Conservation (phyloP, 2,797 vertebrate species). For the Catostomus latipinnis region DNA sequence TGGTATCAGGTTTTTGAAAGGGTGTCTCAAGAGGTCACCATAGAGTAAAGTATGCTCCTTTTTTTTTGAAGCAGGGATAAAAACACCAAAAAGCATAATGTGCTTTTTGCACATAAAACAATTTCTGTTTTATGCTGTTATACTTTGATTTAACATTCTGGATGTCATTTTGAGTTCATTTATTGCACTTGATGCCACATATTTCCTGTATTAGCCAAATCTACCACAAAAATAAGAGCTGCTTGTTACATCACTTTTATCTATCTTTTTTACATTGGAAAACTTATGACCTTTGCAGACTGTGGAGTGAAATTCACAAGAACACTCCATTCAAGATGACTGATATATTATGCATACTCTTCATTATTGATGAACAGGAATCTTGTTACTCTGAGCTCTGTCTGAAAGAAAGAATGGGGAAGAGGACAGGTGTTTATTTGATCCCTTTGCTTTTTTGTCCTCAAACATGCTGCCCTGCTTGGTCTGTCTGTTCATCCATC, state of each 20-base stretch:
- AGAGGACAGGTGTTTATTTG: slow-evolving; percentile 53
- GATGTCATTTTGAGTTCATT: not conserved
- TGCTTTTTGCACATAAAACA: not conserved
- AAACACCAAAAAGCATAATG: not conserved
- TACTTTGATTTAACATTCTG: no score
- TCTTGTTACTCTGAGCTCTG: slow-evolving; percentile 77
- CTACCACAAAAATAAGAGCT: not conserved
- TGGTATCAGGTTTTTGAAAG: not conserved
- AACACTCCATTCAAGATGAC: slow-evolving; percentile 62
- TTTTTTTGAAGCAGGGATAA: not conserved
- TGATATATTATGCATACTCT: slow-evolving; percentile 79
- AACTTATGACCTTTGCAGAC: slow-evolving; percentile 72
- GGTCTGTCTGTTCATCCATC: not conserved
- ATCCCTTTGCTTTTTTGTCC: slow-evolving; percentile 48
- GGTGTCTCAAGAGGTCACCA: slow-evolving; percentile 20
- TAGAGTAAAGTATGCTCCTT: slow-evolving; percentile 15
- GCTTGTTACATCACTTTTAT: slow-evolving; percentile 2
- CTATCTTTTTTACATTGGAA: slow-evolving; percentile 15
- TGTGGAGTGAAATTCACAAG: slow-evolving; percentile 64
- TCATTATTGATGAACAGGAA: slow-evolving; percentile 80
- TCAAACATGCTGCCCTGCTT: slow-evolving; percentile 38
- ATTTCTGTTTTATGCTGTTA: not conserved
- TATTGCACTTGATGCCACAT: not conserved
- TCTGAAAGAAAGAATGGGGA: slow-evolving; percentile 63
- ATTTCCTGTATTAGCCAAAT: not conserved